Conservation (phyloP, 2,888 invertebrate genomes). For the Agrotis ipsilon region DNA sequence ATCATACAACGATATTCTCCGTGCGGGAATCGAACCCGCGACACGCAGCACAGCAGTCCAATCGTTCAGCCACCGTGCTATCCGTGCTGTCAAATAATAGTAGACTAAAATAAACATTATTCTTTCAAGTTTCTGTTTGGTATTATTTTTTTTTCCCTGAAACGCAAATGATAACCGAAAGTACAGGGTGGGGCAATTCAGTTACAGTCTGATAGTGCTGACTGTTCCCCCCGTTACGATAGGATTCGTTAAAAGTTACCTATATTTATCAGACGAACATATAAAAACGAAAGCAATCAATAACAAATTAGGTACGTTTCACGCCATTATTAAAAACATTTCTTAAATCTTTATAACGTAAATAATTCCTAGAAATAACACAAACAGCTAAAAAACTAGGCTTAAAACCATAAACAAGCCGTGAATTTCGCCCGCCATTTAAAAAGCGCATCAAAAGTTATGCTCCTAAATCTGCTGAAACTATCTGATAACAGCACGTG, state of each 20-base stretch:
- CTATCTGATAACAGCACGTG: slow-evolving; percentile 64
- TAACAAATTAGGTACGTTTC: not conserved
- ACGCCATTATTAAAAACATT: not conserved
- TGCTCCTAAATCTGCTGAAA: slow-evolving; percentile 58
- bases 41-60: too few species aligned
- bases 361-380: not conserved
- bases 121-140: not conserved
- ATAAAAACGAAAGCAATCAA: not conserved
- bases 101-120: not conserved
- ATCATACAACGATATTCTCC: too few species aligned
- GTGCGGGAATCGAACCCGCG: too few species aligned
- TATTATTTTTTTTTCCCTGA: too few species aligned
- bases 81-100: too few species aligned
- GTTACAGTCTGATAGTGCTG: too few species aligned
- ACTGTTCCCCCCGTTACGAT: too few species aligned
- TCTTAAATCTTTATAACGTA: not conserved
- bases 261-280: too few species aligned
- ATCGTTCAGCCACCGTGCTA: too few species aligned
- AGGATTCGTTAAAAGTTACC: too few species aligned
- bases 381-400: slow-evolving; percentile 8
- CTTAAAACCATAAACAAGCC: slow-evolving; percentile 36
- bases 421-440: slow-evolving; percentile 36
- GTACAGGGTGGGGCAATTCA: too few species aligned
- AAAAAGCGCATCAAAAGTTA: slow-evolving; percentile 60
- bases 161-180: too few species aligned